Conservation (phyloP, 2,113 vertebrate genomes). For the Toxotes chatareus region DNA sequence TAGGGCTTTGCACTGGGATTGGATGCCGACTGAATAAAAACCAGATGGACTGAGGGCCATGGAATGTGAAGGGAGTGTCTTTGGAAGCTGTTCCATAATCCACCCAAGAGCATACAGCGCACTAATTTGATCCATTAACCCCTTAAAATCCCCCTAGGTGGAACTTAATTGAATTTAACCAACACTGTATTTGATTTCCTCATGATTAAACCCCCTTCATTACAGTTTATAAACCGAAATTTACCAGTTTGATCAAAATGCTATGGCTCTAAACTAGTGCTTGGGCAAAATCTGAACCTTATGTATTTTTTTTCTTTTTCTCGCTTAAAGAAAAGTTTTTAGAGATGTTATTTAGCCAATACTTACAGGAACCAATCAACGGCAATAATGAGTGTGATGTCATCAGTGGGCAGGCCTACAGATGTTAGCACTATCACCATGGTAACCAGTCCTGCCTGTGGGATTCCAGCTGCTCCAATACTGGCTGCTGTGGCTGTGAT, state of each 20-base stretch:
- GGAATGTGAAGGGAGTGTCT: slow-evolving; percentile 59
- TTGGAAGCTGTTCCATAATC: slow-evolving; percentile 34
- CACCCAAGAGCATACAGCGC: not conserved
- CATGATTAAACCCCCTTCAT: not conserved
- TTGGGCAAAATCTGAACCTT: no score
- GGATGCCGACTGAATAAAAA: slow-evolving; percentile 58
- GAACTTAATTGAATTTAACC: slow-evolving; percentile 16
- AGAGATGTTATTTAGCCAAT: not conserved
- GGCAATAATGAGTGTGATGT: slow-evolving; percentile 96
- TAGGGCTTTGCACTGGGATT: not conserved
- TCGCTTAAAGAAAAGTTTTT: not conserved
- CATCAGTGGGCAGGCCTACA: slow-evolving; percentile 96
- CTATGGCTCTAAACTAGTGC: not conserved
- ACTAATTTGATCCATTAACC: not conserved
- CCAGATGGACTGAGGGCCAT: slow-evolving; percentile 55
- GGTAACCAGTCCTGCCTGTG: slow-evolving; percentile 97
- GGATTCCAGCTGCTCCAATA: slow-evolving; percentile 97
- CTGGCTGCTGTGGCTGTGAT: slow-evolving; percentile 98
- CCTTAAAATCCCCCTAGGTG: not conserved
- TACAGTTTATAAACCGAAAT: not conserved
- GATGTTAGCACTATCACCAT: slow-evolving; percentile 99
- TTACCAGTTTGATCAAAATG: not conserved
- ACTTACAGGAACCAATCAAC: slow-evolving; percentile 99
- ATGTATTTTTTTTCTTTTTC: not conserved
- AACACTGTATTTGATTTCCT: not conserved